Percentiles rank a stretch among this genome's conserved stretches.
These are phyloP conservation scores for Cordylochernes scorpioides DNA, from an alignment of 2,888 invertebrate genomes.

Conservation along the genomic window DNA sequence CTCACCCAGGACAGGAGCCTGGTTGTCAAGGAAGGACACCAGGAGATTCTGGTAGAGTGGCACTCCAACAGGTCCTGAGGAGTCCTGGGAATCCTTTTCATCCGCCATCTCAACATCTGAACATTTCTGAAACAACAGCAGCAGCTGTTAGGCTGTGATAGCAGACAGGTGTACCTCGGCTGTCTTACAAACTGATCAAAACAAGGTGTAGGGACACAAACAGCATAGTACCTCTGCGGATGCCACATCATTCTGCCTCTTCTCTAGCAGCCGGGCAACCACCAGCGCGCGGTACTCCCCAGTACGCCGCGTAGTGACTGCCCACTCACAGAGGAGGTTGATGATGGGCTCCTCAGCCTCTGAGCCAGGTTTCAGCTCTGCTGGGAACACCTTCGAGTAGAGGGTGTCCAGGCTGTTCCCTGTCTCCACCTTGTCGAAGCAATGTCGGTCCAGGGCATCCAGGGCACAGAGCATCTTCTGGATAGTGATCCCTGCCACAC, in stretches of 20 bases:
- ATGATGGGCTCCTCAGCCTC: constrained; percentile 37
- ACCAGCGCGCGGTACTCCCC: constrained; percentile 87
- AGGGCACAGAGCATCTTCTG: constrained; percentile 47
- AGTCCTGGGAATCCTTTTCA: constrained; percentile 46
- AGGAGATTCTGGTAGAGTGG: constrained; percentile 72
- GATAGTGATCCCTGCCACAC: constrained; percentile 16
- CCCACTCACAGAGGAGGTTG: constrained; percentile 90
- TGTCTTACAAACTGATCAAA: too few relatives aligned
- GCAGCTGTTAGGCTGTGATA: neutral
- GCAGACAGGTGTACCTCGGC: too few relatives aligned
- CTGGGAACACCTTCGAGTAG: constrained; percentile 48
- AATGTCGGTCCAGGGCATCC: constrained; percentile 70
- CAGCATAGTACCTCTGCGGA: too few relatives aligned
- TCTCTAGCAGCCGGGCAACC: constrained; percentile 71
- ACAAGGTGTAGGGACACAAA: too few relatives aligned
- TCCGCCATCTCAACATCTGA: constrained; percentile 28
- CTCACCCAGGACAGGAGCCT: constrained; percentile 49
- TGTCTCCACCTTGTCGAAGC: constrained; percentile 65
- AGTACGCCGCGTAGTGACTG: constrained; percentile 72
- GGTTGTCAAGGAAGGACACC: constrained; percentile 67
- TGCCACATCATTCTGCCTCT: constrained; percentile 41
- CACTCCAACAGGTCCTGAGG: constrained; percentile 8
- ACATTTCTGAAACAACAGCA: constrained; percentile 15
- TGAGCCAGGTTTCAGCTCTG: constrained; percentile 6
- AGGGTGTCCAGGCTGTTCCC: constrained; percentile 59